Percentiles rank a stretch among this genome's conserved stretches.
Evolutionary conservation across 2,888 invertebrate genomes (phyloP).

Genomic region (Ichneumoninae sp.): DNA sequence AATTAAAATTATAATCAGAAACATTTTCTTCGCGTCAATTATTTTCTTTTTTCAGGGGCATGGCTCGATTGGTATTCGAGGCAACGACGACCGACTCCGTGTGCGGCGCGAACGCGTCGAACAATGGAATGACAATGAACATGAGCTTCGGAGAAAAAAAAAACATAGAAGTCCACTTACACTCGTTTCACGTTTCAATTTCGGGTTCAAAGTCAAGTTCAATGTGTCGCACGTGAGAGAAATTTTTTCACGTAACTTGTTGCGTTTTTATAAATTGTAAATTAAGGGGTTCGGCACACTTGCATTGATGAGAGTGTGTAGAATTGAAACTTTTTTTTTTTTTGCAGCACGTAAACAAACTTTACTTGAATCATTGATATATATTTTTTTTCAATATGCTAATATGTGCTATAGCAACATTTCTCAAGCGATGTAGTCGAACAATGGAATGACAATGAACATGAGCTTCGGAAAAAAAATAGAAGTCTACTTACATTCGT

Average conservation of each 20-base stretch:
- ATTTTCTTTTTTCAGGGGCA: not conserved
- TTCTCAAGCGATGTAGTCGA: not conserved
- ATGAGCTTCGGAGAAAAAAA: constrained; percentile 19
- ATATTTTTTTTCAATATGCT: too few species aligned
- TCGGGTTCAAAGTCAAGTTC: constrained; percentile 70
- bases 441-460: constrained; percentile 48
- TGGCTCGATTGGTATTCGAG: constrained; percentile 42
- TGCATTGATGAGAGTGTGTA: not conserved
- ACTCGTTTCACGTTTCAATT: constrained; percentile 46
- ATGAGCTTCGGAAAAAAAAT: constrained; percentile 18
- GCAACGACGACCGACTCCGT: constrained; percentile 1
- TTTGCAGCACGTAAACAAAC: too few species aligned
- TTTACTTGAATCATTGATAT: too few species aligned
- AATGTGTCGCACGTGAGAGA: constrained; percentile 44
- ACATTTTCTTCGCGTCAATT: constrained; percentile 7
- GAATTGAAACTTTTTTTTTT: too few species aligned
- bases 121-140: constrained; percentile 48
- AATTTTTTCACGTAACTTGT: constrained; percentile 16
- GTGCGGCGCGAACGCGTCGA: not conserved
- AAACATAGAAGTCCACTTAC: not conserved
- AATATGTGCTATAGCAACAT: too few species aligned
- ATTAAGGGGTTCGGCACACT: not conserved
- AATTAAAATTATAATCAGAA: constrained; percentile 1
- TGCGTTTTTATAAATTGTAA: not conserved
- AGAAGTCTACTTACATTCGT: not conserved